Evolutionary conservation across 2,113 vertebrate species (phyloP), one percentile per base, ranked within the genome.

Genomic region (Formicarius rufipectus): DNA sequence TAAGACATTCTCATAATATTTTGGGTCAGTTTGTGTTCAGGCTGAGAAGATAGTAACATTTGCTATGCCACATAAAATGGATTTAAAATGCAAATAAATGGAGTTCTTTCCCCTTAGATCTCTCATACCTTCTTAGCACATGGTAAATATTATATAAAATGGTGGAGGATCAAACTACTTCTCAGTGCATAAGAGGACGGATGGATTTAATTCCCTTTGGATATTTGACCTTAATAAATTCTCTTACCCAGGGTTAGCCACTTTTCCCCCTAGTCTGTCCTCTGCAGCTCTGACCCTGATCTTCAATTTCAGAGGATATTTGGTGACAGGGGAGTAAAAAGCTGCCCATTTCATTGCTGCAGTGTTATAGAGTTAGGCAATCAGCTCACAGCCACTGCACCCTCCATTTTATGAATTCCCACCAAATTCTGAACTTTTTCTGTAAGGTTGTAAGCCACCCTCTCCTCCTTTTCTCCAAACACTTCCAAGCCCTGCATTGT

Each of bases 251-350:
- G 28, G 37, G 50, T 60, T 89, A 92, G 76, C 21, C 44, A 84
- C 60, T 94, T 90, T 92, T 13, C 11, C 55, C 39, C 77, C 52
- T 27, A 44, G 55, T 45, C 58, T 81, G 39, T 88, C 72, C 64
- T 89, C 68, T 78, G 63, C 49, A 72, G 73, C 49, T 84, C 39
- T 87, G 74, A 95, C 81, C 23, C 66, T 3, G 5, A 52, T 97
- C 78, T 96, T 96, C 90, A 83, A 73, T 96, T 97, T 87, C 63
- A 87, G 93, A 94, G 62, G 53, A 52, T 87, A 79, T 79, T 94
- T 7, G 7, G 83, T 40, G 73, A 44, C 40, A 86, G 23, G 37
- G 52, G 62, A 94, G 52, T 13, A 80, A 81, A 78, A 83, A 76
- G 28, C 71, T 95, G 77, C 33, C 53, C 47, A 33, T 82, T 95